These are phyloP conservation scores for Stomorhina lunata DNA, from an alignment of 2,888 invertebrate genomes.

Conservation along the genomic window DNA sequence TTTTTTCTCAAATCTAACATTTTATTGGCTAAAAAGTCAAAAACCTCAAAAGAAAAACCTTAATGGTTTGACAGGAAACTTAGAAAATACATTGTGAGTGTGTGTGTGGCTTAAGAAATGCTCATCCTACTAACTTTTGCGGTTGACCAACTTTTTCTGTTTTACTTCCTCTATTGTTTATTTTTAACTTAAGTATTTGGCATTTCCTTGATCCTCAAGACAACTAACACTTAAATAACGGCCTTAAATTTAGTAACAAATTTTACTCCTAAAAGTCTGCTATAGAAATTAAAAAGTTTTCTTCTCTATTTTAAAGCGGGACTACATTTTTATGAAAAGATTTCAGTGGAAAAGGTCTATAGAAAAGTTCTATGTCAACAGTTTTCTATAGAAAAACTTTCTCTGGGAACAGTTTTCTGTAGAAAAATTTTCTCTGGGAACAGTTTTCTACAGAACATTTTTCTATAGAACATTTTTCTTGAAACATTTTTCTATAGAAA, in stretches of 20 bases:
- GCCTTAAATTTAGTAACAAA: neutral
- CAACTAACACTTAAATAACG: neutral
- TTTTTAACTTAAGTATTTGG: neutral
- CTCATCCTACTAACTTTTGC: slow-evolving; percentile 38
- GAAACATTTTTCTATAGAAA: too few relatives aligned
- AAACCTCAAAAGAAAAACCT: neutral
- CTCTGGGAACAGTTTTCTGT: too few relatives aligned
- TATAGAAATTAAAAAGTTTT: neutral
- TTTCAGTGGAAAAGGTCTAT: too few relatives aligned
- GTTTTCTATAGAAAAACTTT: too few relatives aligned
- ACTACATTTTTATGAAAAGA: too few relatives aligned
- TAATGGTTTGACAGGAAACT: neutral
- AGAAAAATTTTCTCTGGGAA: too few relatives aligned
- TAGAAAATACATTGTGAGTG: neutral
- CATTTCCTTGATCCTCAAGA: neutral
- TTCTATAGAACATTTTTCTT: too few relatives aligned
- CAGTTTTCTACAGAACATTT: too few relatives aligned
- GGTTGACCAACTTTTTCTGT: slow-evolving; percentile 32
- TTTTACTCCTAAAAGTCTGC: too few relatives aligned
- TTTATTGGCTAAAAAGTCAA: neutral
- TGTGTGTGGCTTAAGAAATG: slow-evolving; percentile 20
- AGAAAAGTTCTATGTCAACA: too few relatives aligned
- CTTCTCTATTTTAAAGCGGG: too few relatives aligned
- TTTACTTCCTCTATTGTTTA: neutral
- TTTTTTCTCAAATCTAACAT: too few relatives aligned